Base-by-base conservation (phyloP, 1,140 invertebrate genomes). In the Drosophila sturtevanti region DNA sequence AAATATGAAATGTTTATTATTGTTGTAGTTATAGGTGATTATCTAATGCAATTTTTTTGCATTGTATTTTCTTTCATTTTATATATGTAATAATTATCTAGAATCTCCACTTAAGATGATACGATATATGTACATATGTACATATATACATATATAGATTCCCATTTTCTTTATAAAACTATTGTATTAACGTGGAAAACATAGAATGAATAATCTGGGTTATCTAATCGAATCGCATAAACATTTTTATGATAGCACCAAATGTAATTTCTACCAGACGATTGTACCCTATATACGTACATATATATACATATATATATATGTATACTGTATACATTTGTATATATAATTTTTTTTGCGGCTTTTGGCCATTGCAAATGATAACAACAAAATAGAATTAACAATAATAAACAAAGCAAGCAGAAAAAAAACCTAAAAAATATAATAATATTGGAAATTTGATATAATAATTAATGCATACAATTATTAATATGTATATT, bases 281-380 rank as follows among this genome's bases (percentile, higher is more conserved):
- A 16, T 2, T n/a, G 41, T 21, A 21, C 22, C n/a, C n/a, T n/a
- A n/a, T n/a, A 41, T 41, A 41, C 1, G n/a, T 38, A 4, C 37
- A 38, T 38, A 14, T n/a, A n/a, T n/a, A n/a, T n/a, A 24, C 4
- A 2, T 31, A 31, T 31, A 1, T 6, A 31, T 31, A 7, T 6
- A 31, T 31, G 7, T 6, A 31, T 31, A 48, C 44, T 48, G 16
- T 2, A 48, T 48, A 66, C 62, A 74, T 65, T 35, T 59, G 38
- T 41, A 34, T 22, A 12, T 18, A 48, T 11, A 55, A 52, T 56
- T 18, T 14, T 44, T 66, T 54, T 67, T 63, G 64, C 58, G 52
- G 51, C 72, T 76, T 61, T 76, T 68, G 51, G 56, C 62, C 75
- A 75, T 60, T 56, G 27, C 41, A 54, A 66, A 35, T 48, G 41